Base-by-base conservation (phyloP, 2,888 invertebrate species). In the Escarpia spicata region DNA sequence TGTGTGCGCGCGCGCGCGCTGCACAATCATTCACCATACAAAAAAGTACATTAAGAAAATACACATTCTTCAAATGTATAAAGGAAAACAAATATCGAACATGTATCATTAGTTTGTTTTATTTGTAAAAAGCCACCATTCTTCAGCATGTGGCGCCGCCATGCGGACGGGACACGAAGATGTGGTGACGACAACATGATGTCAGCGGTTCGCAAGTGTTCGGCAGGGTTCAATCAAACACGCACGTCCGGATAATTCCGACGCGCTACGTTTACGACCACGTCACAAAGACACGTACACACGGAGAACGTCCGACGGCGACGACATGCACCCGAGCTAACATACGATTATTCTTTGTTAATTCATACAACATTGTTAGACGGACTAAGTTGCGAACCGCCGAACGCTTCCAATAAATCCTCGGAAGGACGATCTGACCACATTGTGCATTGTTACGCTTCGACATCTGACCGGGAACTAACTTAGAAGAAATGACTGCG, bases 381-480 rank as follows among this genome's bases (percentile, higher is more conserved):
- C 75, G 75, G 75, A 75, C 75, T 52, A 52, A 6, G 60, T 60
- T 26, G 26, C 26, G n/a, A 75, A 75, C 75, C n/a, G 75, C 26
- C 75, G 75, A 75, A 75, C 75, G 75, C 75, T 75, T 75, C 75
- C 75, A 26, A 19, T n/a, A n/a, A 75, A n/a, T 26, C 15, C 75
- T 52, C 52, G n/a, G 75, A 26, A 6, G 19, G 19, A 75, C 75
- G 75, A 26, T n/a, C 75, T 75, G 75, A 75, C 75, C 75, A 75
- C 75, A 4, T 75, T 75, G 75, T 75, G 75, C 75, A 75, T 75
- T 75, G 75, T 75, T 26, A 75, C 75, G 75, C 75, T 75, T 75
- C 75, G 75, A 75, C 75, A 75, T 75, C 75, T 75, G 75, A 75
- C 75, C 75, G n/a, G 75, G 26, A 75, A 75, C 75, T 75, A 75